Percentiles rank a stretch among this genome's conserved stretches.
Evolutionary conservation across 92 coral and sea anemone genomes (phyloP).

Genomic region (Muricea muricata): DNA sequence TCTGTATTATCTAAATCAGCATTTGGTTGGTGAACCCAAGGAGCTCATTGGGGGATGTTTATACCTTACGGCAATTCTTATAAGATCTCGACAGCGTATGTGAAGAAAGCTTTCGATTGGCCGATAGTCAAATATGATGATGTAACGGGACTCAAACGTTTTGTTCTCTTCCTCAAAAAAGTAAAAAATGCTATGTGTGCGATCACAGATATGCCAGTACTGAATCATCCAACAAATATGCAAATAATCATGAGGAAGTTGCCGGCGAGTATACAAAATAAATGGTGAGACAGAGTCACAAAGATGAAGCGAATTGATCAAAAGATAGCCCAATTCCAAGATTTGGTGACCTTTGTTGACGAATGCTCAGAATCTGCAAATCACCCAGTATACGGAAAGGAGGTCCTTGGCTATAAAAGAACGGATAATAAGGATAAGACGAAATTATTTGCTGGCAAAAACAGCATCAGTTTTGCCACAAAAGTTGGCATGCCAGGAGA

Average conservation of each 20-base stretch:
- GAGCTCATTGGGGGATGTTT: conserved; percentile 71
- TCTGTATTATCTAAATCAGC: conserved; percentile 65
- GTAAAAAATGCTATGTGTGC: conserved; percentile 63
- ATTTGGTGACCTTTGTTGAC: conserved; percentile 45
- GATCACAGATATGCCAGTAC: conserved; percentile 49
- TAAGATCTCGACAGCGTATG: conserved; percentile 62
- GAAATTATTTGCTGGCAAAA: too few relatives aligned
- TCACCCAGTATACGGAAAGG: conserved; percentile 62
- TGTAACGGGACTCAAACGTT: conserved; percentile 17
- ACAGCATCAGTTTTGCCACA: conserved; percentile 9
- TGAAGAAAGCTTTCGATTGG: conserved; percentile 58
- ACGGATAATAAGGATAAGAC: neutral
- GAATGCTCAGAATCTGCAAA: conserved; percentile 55
- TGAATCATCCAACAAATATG: conserved; percentile 67
- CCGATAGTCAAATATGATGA: conserved; percentile 55
- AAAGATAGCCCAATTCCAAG: conserved; percentile 27
- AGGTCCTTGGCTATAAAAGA: conserved; percentile 46
- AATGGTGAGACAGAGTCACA: conserved; percentile 61
- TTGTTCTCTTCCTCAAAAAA: conserved; percentile 54
- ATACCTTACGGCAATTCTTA: conserved; percentile 65
- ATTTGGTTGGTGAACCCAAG: conserved; percentile 67
- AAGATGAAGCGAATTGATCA: conserved; percentile 10
- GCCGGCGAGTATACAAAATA: conserved; percentile 49
- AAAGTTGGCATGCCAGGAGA: too few relatives aligned
- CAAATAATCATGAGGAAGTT: conserved; percentile 59